phyloP scores from a whole-genome alignment of 2,888 invertebrate species.

The Cheilosia impressa region DNA sequence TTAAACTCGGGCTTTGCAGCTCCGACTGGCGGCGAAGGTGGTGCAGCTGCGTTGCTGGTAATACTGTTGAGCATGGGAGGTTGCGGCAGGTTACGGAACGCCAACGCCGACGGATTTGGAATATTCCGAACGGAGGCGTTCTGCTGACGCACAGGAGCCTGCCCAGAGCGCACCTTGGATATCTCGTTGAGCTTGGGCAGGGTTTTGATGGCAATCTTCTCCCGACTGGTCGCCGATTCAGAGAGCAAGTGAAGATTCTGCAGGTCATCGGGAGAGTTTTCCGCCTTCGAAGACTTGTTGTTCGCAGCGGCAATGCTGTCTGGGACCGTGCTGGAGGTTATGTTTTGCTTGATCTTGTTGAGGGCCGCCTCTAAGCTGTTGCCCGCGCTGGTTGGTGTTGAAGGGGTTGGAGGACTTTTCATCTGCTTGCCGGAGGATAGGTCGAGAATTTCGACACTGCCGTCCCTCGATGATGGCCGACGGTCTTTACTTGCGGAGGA shows the following conservation, averaged over 20 bases:
- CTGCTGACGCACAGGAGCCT: conserved; percentile 81
- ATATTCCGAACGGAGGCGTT: conserved; percentile 87
- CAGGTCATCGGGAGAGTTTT: conserved; percentile 79
- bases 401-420: conserved; percentile 75
- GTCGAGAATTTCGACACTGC: conserved; percentile 85
- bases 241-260: conserved; percentile 86
- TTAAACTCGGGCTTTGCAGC: conserved; percentile 53
- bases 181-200: conserved; percentile 75
- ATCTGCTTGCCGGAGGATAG: conserved; percentile 84
- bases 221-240: conserved; percentile 82
- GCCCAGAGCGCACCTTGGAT: conserved; percentile 58
- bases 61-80: conserved; percentile 77
- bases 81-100: conserved; percentile 84
- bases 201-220: conserved; percentile 81
- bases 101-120: conserved; percentile 86
- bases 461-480: conserved; percentile 80
- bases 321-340: conserved; percentile 78
- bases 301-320: conserved; percentile 55
- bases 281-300: conserved; percentile 53
- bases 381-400: conserved; percentile 69
- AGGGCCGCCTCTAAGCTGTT: conserved; percentile 81
- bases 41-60: conserved; percentile 20
- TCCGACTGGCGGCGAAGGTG: conserved; percentile 71
- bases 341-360: conserved; percentile 82
- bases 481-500: conserved; percentile 80